Percentiles rank a stretch among this genome's conserved stretches.
These are phyloP conservation scores for Leiothrix lutea DNA, from an alignment of 2,113 vertebrate genomes.

Conservation along the genomic window DNA sequence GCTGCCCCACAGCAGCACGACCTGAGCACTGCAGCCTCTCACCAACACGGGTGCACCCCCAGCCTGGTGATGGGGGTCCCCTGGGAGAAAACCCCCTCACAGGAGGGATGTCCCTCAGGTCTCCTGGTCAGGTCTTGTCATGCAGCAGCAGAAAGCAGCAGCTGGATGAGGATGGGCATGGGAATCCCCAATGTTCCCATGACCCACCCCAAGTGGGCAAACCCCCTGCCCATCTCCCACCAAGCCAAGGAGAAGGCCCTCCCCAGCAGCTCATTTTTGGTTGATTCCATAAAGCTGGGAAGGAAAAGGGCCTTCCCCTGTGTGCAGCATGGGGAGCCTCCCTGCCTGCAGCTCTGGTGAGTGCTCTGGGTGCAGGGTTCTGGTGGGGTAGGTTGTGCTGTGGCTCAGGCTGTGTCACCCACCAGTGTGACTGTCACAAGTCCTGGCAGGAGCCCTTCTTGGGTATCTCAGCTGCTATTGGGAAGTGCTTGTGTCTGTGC, in stretches of 20 bases:
- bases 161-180: not conserved
- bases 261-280: not conserved
- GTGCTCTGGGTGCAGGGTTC: not conserved
- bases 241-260: not conserved
- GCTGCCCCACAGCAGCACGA: not conserved
- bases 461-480: rapidly evolving
- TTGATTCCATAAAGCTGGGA: not conserved
- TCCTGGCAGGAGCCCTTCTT: not conserved
- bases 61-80: not conserved
- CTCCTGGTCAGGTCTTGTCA: rapidly evolving
- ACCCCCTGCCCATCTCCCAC: not conserved
- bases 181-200: not conserved
- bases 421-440: rapidly evolving
- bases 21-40: not conserved
- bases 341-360: not conserved
- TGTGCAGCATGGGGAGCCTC: rapidly evolving
- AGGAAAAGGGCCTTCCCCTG: not conserved
- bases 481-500: not conserved
- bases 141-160: not conserved
- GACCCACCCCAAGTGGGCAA: not conserved
- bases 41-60: rapidly evolving
- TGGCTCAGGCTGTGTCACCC: rapidly evolving
- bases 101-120: not conserved
- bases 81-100: not conserved
- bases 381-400: rapidly evolving